These are phyloP conservation scores for Ophion obscuratus DNA, from an alignment of 2,888 invertebrate genomes.

Conservation along the genomic window DNA sequence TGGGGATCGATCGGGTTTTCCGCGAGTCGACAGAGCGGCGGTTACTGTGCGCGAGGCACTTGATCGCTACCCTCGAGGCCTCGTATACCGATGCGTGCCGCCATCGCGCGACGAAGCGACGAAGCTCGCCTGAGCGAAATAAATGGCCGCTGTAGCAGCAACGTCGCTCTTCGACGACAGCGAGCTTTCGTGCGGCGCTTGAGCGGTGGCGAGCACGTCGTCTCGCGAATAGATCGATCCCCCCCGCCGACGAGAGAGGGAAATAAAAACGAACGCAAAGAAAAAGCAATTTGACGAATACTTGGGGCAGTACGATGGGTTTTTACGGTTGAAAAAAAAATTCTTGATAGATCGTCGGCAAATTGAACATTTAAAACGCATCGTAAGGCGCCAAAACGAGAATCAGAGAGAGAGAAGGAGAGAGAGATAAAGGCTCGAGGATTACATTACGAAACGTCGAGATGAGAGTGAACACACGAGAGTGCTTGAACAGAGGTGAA, in stretches of 20 bases:
- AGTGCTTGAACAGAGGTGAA: conserved; percentile 59
- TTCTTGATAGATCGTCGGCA: conserved; percentile 7
- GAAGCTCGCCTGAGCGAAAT: conserved; percentile 48
- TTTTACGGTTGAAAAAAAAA: background rate
- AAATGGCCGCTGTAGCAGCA: conserved; percentile 67
- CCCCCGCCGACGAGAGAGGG: conserved; percentile 16
- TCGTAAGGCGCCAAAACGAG: conserved; percentile 15
- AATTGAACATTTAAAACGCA: conserved; percentile 32
- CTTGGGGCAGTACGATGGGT: conserved; percentile 28
- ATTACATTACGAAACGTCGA: conserved; percentile 33
- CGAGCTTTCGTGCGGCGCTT: conserved; percentile 69
- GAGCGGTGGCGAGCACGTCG: conserved; percentile 68
- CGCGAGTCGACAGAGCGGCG: too few species aligned
- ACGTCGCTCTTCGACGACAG: conserved; percentile 53
- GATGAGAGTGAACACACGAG: conserved; percentile 60
- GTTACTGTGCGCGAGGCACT: too few species aligned
- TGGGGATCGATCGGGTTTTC: too few species aligned
- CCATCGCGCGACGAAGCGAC: conserved; percentile 65
- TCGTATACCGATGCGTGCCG: conserved; percentile 38
- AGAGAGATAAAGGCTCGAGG: conserved; percentile 35
- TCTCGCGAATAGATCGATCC: conserved; percentile 69
- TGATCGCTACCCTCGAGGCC: background rate
- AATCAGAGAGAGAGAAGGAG: conserved; percentile 16
- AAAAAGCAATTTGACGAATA: conserved; percentile 20
- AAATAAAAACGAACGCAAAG: conserved; percentile 24